Base-by-base conservation (phyloP, 2,888 invertebrate genomes). In the Eupsilia transversa region DNA sequence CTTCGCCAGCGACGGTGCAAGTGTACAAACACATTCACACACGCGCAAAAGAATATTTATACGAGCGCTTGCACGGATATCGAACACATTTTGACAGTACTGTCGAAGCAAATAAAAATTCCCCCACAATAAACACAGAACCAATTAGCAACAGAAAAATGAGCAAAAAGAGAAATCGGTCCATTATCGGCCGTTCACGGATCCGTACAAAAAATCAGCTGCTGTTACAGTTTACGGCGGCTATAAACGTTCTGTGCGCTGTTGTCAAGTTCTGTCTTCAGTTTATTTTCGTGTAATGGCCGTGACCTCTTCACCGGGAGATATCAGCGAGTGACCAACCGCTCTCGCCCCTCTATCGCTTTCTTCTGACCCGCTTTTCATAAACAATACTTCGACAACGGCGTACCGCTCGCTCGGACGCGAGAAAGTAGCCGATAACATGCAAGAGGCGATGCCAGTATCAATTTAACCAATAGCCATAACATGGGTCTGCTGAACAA, bases 321-420 rank as follows among this genome's bases (percentile, higher is more conserved):
- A 95, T 94, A 94, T 93, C 93, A 91, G 90, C 91, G 91, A 93
- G 88, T 94, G 95, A 93, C 94, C 94, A 91, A 90, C 89, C 91
- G 86, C 89, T 89, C 91, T 91, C 91, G 92, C 92, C 92, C 92
- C 92, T 92, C 94, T 89, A 91, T 93, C 92, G 95, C 96, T 96
- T 96, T 96, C 96, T 94, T 95, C 92, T 96, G 96, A 96, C 96
- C 96, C 94, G 94, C 95, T 96, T 96, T 96, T 95, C 94, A 92
- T 93, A 94, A 95, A 96, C 96, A 96, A 96, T 96, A 96, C 96
- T 94, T 92, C 92, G 93, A 91, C 93, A 92, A 87, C 91, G 91
- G 87, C 89, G 87, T 89, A 87, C 89, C 90, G 91, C 86, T 92
- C 92, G 93, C 90, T 90, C 87, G 88, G 89, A 87, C 91, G 87